These are phyloP conservation scores for Sterrhoptilus dennistouni DNA, from an alignment of 2,113 vertebrate species.

Conservation along the genomic window DNA sequence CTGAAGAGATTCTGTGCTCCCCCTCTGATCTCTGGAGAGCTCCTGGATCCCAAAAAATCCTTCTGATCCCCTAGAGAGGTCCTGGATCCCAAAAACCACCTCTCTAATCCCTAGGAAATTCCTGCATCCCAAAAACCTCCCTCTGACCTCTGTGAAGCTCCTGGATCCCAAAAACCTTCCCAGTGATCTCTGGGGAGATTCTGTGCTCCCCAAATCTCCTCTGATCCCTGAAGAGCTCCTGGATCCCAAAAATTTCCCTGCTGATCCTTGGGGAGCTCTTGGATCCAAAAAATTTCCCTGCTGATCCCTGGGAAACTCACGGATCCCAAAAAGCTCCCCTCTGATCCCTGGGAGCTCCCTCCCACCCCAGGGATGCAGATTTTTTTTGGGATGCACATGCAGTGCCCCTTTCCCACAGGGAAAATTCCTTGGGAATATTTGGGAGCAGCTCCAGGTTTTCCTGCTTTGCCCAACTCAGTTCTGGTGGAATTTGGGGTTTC, in stretches of 20 bases:
- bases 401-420: background rate
- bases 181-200: too few species aligned
- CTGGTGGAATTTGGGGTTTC: background rate
- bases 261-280: too few species aligned
- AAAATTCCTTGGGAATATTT: background rate
- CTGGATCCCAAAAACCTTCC: background rate
- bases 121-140: background rate
- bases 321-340: too few species aligned
- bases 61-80: rapidly evolving
- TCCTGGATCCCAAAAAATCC: background rate
- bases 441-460: background rate
- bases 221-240: too few species aligned
- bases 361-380: background rate
- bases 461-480: background rate
- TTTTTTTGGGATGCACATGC: background rate
- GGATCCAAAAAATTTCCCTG: too few species aligned
- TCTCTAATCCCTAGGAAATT: too few species aligned
- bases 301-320: background rate
- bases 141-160: too few species aligned
- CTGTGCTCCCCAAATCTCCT: too few species aligned
- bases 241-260: too few species aligned
- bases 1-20: too few species aligned
- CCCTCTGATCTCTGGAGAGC: too few species aligned
- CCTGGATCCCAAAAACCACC: background rate
- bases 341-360: background rate